These are phyloP conservation scores for Passerina amoena DNA, from an alignment of 2,113 vertebrate species.

Conservation along the genomic window DNA sequence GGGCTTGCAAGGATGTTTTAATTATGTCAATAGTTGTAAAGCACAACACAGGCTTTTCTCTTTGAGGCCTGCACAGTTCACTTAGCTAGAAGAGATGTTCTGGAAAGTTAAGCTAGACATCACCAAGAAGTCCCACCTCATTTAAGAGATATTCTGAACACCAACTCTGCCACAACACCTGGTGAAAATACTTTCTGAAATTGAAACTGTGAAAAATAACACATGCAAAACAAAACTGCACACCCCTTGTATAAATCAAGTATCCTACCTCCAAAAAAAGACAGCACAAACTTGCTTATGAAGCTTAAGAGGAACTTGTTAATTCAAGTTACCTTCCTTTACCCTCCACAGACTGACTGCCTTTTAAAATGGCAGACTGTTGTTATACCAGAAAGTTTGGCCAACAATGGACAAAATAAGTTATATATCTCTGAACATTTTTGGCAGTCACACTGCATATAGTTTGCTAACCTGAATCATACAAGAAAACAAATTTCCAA, in stretches of 20 bases:
- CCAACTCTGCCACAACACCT: neutral
- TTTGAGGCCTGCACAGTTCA: neutral
- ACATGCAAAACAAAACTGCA: neutral
- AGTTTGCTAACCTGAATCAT: neutral
- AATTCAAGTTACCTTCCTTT: neutral
- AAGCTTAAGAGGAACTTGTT: neutral
- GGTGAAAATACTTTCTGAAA: neutral
- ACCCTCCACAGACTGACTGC: neutral
- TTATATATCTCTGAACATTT: neutral
- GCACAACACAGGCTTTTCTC: neutral
- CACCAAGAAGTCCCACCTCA: neutral
- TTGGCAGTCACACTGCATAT: neutral
- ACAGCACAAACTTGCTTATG: neutral
- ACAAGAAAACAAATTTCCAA: neutral
- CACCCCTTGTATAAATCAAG: neutral
- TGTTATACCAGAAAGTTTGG: neutral
- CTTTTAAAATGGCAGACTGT: neutral
- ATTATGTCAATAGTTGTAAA: neutral
- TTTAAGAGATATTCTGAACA: neutral
- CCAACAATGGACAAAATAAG: neutral
- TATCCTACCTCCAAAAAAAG: neutral
- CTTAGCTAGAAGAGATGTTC: neutral
- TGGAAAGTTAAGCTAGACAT: neutral
- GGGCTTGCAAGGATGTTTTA: neutral
- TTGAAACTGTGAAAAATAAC: neutral